Evolutionary conservation across 1,140 invertebrate species (phyloP).

Genomic region (Aphelinus certus): DNA sequence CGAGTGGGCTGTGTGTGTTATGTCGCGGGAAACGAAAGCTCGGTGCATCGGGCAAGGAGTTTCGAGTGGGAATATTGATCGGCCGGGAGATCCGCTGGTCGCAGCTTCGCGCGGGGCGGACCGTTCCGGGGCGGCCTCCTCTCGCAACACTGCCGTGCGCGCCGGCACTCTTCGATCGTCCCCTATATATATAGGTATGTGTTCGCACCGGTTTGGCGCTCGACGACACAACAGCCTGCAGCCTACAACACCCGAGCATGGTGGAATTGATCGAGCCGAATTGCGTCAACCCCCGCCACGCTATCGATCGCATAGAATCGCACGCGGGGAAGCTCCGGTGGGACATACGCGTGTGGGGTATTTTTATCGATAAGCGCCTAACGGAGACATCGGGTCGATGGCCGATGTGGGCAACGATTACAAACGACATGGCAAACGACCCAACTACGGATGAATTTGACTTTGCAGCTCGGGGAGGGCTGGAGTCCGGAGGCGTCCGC

Average conservation of each 20-base stretch:
- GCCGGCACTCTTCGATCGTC: neutral
- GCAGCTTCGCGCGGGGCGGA: slow-evolving; percentile 10
- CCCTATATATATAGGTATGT: neutral
- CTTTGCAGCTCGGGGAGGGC: no score
- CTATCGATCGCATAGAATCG: no score
- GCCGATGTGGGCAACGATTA: no score
- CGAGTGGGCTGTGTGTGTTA: no score
- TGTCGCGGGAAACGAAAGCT: no score
- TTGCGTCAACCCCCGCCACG: neutral
- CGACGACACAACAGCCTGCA: neutral
- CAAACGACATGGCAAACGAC: no score
- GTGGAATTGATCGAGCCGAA: neutral
- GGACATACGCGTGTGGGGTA: no score
- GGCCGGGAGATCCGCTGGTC: neutral
- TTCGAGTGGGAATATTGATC: slow-evolving; percentile 32
- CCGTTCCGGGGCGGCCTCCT: neutral
- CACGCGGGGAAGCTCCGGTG: no score
- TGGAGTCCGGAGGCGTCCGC: no score
- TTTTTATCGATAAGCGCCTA: no score
- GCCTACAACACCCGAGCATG: neutral
- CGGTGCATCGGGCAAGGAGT: neutral
- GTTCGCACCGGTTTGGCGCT: neutral
- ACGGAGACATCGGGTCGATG: no score
- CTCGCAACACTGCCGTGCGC: neutral
- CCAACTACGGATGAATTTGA: no score